A percentile compares a stretch with the other conserved stretches of the same genome.
Evolutionary conservation across 1,140 invertebrate species (phyloP).

Genomic region (Macrosteles quadrilineatus): DNA sequence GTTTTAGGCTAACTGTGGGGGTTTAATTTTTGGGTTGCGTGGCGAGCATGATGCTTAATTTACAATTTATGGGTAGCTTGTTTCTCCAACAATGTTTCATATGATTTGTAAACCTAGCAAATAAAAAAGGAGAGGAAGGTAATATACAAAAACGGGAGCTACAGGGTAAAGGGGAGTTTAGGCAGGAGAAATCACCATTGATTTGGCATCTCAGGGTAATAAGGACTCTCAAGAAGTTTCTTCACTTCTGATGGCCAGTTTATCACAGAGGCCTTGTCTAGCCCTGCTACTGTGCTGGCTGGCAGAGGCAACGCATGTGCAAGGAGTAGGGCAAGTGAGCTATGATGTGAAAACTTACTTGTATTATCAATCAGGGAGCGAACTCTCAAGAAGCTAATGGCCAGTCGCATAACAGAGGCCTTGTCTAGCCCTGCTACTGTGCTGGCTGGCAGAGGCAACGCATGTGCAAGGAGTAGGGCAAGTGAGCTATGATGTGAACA

Average conservation of each 20-base stretch:
- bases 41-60: too few species aligned
- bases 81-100: too few species aligned
- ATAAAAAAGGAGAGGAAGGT: too few species aligned
- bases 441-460: constrained; percentile 73
- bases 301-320: constrained; percentile 78
- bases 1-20: too few species aligned
- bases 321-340: too few species aligned
- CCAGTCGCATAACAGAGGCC: constrained; percentile 93
- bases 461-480: constrained; percentile 77
- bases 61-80: too few species aligned
- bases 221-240: constrained; percentile 81
- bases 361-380: constrained; percentile 77
- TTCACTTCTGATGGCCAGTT: constrained; percentile 93
- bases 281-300: constrained; percentile 70
- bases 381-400: constrained; percentile 86
- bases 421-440: constrained; percentile 85
- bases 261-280: constrained; percentile 96
- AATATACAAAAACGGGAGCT: too few species aligned
- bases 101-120: too few species aligned
- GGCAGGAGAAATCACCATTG: too few species aligned
- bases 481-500: constrained; percentile 43
- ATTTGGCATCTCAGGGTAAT: too few species aligned
- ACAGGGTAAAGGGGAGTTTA: too few species aligned
- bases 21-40: too few species aligned
- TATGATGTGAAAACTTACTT: constrained; percentile 73